Evolutionary conservation across 2,113 vertebrate genomes (phyloP).

Genomic region (Steatornis caripensis): DNA sequence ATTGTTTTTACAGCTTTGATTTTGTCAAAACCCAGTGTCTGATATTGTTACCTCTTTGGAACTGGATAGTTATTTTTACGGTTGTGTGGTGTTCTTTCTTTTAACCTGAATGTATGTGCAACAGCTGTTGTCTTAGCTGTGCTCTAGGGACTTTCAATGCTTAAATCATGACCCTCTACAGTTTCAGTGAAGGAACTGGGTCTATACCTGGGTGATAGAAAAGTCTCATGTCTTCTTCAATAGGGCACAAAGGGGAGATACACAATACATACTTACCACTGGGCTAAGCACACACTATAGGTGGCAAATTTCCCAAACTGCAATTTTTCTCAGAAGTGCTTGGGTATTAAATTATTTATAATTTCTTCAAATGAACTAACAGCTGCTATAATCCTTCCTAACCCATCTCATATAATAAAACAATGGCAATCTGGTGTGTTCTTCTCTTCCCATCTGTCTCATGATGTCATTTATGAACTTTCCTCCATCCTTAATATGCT

Average conservation of each 20-base stretch:
- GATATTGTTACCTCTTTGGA: not conserved
- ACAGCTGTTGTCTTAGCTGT: not conserved
- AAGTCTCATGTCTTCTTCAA: not conserved
- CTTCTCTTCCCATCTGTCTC: not conserved
- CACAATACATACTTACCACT: not conserved
- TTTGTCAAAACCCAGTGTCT: not conserved
- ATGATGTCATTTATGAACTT: not conserved
- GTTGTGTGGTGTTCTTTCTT: not conserved
- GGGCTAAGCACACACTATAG: accelerated
- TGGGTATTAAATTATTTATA: not conserved
- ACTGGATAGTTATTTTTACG: not conserved
- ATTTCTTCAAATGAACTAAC: not conserved
- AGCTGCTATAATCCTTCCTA: not conserved
- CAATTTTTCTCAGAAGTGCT: not conserved
- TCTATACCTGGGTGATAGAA: not conserved
- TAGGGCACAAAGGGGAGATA: not conserved
- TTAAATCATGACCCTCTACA: not conserved
- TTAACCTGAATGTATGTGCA: not conserved
- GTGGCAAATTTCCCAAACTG: not conserved
- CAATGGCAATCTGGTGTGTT: not conserved
- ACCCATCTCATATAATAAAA: not conserved
- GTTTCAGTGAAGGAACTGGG: not conserved
- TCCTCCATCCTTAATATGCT: not conserved
- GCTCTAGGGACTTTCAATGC: not conserved
- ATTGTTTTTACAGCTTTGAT: not conserved